phyloP scores from a whole-genome alignment of 2,888 invertebrate species.

The Physocephala rufipes region DNA sequence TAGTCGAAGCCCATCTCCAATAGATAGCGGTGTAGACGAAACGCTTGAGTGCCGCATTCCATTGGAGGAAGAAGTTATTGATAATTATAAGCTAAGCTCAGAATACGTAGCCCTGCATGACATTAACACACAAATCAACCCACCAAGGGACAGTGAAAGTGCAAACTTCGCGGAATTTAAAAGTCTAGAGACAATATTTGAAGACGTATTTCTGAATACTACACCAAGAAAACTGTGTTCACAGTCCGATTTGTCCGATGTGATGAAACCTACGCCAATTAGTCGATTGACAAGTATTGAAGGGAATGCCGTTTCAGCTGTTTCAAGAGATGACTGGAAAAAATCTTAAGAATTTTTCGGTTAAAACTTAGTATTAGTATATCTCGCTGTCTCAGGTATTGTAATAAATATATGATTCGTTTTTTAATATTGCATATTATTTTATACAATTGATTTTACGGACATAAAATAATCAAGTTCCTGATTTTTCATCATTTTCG shows the following conservation, averaged over 20 bases:
- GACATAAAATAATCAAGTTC: no score
- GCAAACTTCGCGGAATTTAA: conserved; percentile 47
- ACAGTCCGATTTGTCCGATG: conserved; percentile 45
- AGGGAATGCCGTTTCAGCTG: conserved; percentile 47
- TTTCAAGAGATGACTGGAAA: conserved; percentile 1
- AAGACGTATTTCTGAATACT: conserved; percentile 62
- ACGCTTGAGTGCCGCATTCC: conserved; percentile 43
- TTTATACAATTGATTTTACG: no score
- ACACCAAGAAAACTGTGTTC: conserved; percentile 52
- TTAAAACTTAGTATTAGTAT: no score
- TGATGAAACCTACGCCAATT: conserved; percentile 54
- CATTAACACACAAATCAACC: conserved; percentile 62
- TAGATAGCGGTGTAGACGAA: conserved; percentile 51
- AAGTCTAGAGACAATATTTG: conserved; percentile 63
- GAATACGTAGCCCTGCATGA: conserved; percentile 61
- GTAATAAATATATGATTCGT: no score
- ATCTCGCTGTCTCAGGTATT: no score
- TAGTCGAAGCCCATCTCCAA: conserved; percentile 62
- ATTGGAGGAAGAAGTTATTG: conserved; percentile 28
- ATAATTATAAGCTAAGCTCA: conserved; percentile 46
- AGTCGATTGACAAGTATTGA: conserved; percentile 54
- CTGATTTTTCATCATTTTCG: no score
- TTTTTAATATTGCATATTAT: no score
- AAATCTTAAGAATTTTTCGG: neutral
- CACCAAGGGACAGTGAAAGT: conserved; percentile 52